Conservation (phyloP, 2,797 vertebrate genomes). For the Momotus momota region DNA sequence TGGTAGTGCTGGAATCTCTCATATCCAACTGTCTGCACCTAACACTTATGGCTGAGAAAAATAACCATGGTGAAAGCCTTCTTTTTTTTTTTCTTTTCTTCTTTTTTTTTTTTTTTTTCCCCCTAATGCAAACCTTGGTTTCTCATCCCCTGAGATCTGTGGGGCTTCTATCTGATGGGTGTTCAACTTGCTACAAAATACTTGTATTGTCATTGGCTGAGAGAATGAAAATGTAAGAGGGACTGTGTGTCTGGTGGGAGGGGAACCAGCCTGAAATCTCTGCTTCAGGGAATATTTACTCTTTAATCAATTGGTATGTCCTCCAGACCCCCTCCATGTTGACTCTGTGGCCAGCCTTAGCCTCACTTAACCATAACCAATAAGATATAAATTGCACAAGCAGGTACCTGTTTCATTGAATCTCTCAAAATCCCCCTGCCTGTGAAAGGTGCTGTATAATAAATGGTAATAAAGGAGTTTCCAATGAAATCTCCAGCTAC, state of each 20-base stretch:
- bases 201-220: background rate
- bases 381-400: background rate
- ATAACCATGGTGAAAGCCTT: background rate
- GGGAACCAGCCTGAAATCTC: background rate
- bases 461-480: background rate
- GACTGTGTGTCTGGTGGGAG: background rate
- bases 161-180: background rate
- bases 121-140: background rate
- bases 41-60: background rate
- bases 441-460: background rate
- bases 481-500: background rate
- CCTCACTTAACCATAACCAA: background rate
- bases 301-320: background rate
- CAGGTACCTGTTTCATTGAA: background rate
- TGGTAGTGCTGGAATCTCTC: background rate
- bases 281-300: background rate
- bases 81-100: too few species aligned
- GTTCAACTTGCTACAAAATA: background rate
- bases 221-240: background rate
- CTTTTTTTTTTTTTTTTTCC: background rate
- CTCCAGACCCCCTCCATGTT: background rate
- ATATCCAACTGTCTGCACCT: background rate
- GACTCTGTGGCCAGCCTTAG: background rate
- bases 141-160: background rate
- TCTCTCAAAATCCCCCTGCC: background rate